Percentiles rank a stretch among this genome's conserved stretches.
These are phyloP conservation scores for Microhierax caerulescens DNA, from an alignment of 2,797 vertebrate genomes.

Conservation along the genomic window DNA sequence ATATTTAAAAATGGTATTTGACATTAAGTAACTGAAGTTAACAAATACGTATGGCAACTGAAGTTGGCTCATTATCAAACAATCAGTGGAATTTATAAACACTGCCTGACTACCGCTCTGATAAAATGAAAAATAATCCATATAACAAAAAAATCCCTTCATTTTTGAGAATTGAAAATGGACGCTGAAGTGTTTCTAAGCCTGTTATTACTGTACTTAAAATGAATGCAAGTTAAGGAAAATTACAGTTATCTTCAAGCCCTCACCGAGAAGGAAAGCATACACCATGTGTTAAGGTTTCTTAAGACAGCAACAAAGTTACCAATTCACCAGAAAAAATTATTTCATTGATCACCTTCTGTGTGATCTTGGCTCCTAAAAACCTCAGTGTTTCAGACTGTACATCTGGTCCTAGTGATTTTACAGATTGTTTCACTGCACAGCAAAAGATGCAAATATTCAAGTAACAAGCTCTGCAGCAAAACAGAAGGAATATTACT, in stretches of 20 bases:
- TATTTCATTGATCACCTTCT: neutral
- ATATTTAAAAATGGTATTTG: slow-evolving; percentile 41
- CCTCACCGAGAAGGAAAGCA: neutral
- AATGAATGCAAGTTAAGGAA: neutral
- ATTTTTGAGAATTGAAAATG: neutral
- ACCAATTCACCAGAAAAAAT: neutral
- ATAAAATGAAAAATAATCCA: neutral
- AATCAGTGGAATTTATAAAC: neutral
- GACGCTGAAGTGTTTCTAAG: neutral
- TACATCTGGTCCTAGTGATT: neutral
- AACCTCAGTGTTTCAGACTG: neutral
- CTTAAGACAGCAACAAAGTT: neutral
- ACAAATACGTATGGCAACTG: neutral
- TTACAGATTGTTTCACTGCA: neutral
- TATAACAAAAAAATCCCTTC: neutral
- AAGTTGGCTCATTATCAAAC: neutral
- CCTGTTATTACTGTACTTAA: neutral
- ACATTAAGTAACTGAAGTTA: slow-evolving; percentile 10
- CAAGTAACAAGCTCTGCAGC: neutral
- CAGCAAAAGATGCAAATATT: neutral
- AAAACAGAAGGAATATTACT: neutral
- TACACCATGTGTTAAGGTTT: neutral
- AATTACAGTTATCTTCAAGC: neutral
- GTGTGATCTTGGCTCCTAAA: neutral
- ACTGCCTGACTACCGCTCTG: neutral